phyloP scores from a whole-genome alignment of 2,888 invertebrate genomes.

The Augiades crinisus region DNA sequence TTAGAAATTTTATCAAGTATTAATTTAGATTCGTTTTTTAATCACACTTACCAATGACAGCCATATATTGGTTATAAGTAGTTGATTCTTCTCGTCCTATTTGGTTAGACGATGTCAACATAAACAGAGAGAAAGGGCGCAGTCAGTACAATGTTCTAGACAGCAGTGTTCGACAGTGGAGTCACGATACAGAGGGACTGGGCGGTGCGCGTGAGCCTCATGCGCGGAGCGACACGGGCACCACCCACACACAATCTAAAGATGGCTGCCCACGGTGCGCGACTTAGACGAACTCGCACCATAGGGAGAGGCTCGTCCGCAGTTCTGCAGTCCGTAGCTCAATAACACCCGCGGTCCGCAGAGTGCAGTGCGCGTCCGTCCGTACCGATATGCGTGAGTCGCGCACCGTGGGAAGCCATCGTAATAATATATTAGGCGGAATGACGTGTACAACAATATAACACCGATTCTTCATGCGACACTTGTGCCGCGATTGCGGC shows the following conservation, averaged over 20 bases:
- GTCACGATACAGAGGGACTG: conserved; percentile 57
- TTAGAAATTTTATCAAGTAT: conserved; percentile 73
- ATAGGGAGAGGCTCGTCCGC: too few relatives aligned
- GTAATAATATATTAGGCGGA: conserved; percentile 58
- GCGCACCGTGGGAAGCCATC: too few relatives aligned
- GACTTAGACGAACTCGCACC: too few relatives aligned
- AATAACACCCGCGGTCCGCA: too few relatives aligned
- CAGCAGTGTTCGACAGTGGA: conserved; percentile 63
- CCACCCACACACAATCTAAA: conserved; percentile 70
- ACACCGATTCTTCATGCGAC: conserved; percentile 79
- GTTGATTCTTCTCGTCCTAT: conserved; percentile 98
- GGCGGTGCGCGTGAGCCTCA: conserved; percentile 54
- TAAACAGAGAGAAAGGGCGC: conserved; percentile 85
- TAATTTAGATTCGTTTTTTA: conserved; percentile 78
- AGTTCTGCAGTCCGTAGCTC: too few relatives aligned
- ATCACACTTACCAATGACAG: conserved; percentile 95
- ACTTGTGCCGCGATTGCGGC: conserved; percentile 68
- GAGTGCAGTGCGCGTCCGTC: too few relatives aligned
- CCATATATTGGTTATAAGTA: conserved; percentile 97
- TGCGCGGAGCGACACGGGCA: conserved; percentile 55
- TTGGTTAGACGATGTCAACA: conserved; percentile 85
- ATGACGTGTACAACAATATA: conserved; percentile 67
- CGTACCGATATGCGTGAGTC: too few relatives aligned
- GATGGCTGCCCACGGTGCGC: too few relatives aligned
- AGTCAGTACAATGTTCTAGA: conserved; percentile 77